A percentile compares a stretch with the other conserved stretches of the same genome.
phyloP scores from a whole-genome alignment of 2,888 invertebrate species.

The Oligia fasciuncula region DNA sequence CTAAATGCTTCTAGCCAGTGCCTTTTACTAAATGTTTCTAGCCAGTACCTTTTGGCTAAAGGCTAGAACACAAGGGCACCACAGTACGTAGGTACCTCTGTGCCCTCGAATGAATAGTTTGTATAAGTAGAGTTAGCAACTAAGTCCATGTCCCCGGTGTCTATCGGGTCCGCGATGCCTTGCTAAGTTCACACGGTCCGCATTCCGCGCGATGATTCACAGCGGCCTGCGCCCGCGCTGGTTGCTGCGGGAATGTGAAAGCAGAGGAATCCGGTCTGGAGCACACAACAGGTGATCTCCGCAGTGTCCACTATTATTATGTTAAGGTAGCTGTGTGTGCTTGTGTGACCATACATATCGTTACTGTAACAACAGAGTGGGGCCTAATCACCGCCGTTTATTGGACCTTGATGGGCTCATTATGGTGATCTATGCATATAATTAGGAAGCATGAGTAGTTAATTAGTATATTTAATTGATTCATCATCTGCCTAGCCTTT shows the following conservation, averaged over 20 bases:
- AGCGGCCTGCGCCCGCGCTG: slow-evolving; percentile 34
- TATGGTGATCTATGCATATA: background rate
- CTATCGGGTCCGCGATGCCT: slow-evolving; percentile 27
- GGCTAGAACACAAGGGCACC: too few species aligned
- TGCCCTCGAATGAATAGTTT: background rate
- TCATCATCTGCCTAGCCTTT: too few species aligned
- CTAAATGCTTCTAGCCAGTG: too few species aligned
- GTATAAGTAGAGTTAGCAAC: slow-evolving; percentile 24
- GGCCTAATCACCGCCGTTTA: background rate
- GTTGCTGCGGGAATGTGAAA: slow-evolving; percentile 72
- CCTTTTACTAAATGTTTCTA: too few species aligned
- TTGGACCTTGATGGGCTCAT: background rate
- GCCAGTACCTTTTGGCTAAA: too few species aligned
- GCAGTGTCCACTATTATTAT: slow-evolving; percentile 15
- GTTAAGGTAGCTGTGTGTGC: background rate
- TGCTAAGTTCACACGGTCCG: slow-evolving; percentile 67
- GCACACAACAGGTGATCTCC: slow-evolving; percentile 40
- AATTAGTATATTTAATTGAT: background rate
- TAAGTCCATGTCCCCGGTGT: slow-evolving; percentile 54
- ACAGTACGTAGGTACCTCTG: background rate
- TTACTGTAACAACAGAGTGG: background rate
- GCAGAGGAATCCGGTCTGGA: slow-evolving; percentile 75
- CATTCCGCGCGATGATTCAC: slow-evolving; percentile 77
- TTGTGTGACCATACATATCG: background rate
- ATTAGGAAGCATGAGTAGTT: background rate